Percentiles rank a stretch among this genome's conserved stretches.
Conservation (phyloP, 2,113 vertebrate species). For the Deroptyus accipitrinus region DNA sequence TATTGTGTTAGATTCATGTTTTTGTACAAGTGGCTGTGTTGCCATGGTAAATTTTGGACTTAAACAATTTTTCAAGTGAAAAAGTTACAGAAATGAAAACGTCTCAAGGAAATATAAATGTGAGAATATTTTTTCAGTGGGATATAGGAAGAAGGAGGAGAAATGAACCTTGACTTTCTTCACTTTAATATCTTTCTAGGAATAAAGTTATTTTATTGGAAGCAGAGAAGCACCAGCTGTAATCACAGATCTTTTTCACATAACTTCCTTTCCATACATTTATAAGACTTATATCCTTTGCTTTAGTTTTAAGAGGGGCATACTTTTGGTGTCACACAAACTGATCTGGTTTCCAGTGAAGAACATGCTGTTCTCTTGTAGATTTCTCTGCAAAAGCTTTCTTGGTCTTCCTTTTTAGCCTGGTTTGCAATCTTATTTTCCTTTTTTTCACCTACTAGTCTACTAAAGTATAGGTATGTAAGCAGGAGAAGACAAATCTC, state of each 20-base stretch:
- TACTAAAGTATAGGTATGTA: background rate
- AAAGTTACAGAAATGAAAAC: background rate
- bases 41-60: background rate
- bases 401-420: background rate
- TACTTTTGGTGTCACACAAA: background rate
- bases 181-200: background rate
- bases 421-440: background rate
- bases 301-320: background rate
- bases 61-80: background rate
- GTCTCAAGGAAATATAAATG: background rate
- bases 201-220: background rate
- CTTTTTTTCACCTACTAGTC: background rate
- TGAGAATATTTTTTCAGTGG: background rate
- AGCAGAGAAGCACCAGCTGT: background rate
- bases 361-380: background rate
- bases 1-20: background rate
- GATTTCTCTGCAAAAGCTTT: background rate
- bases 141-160: background rate
- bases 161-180: background rate
- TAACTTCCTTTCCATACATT: background rate
- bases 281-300: background rate
- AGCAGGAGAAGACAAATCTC: background rate
- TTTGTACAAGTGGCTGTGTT: background rate
- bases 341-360: background rate
- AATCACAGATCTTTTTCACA: background rate